Evolutionary conservation across 2,888 invertebrate genomes (phyloP).

Genomic region (Drosophila kambysellisi): DNA sequence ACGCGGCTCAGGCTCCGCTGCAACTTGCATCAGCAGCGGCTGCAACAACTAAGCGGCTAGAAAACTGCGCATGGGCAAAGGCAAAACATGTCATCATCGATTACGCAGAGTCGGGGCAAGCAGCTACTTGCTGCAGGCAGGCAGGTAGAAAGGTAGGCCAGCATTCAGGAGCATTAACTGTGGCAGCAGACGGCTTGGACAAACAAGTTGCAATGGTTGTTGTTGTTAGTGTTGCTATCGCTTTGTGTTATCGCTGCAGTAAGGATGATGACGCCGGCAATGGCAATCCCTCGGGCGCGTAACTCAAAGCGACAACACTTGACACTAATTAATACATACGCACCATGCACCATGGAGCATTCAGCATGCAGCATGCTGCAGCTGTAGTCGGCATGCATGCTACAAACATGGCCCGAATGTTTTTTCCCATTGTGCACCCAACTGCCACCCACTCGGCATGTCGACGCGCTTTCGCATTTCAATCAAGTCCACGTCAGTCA

Average conservation of each 20-base stretch:
- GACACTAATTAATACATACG: constrained; percentile 83
- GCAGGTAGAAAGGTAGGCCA: constrained; percentile 4
- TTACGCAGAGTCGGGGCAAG: constrained; percentile 57
- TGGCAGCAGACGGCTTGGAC: constrained; percentile 24
- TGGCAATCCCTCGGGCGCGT: constrained; percentile 78
- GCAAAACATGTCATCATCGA: constrained; percentile 82
- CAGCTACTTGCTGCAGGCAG: constrained; percentile 4
- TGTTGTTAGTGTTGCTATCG: constrained; percentile 63
- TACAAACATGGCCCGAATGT: constrained; percentile 11
- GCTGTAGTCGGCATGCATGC: background rate
- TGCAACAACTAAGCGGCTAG: constrained; percentile 23
- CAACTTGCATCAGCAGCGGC: constrained; percentile 59
- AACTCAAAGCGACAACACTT: constrained; percentile 82
- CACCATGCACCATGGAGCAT: constrained; percentile 44
- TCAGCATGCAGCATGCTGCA: constrained; percentile 1
- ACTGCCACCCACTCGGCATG: constrained; percentile 73
- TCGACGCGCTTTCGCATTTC: constrained; percentile 76
- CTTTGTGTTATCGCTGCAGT: constrained; percentile 70
- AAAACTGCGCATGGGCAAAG: constrained; percentile 71
- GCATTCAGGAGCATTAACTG: constrained; percentile 15
- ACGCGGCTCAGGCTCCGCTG: constrained; percentile 25
- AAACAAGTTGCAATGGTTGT: constrained; percentile 62
- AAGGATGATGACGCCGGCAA: constrained; percentile 61
- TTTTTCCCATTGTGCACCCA: constrained; percentile 8
- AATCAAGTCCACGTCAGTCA: constrained; percentile 73